phyloP scores from a whole-genome alignment of 92 coral and sea anemone genomes.

The Blastomussa wellsi region DNA sequence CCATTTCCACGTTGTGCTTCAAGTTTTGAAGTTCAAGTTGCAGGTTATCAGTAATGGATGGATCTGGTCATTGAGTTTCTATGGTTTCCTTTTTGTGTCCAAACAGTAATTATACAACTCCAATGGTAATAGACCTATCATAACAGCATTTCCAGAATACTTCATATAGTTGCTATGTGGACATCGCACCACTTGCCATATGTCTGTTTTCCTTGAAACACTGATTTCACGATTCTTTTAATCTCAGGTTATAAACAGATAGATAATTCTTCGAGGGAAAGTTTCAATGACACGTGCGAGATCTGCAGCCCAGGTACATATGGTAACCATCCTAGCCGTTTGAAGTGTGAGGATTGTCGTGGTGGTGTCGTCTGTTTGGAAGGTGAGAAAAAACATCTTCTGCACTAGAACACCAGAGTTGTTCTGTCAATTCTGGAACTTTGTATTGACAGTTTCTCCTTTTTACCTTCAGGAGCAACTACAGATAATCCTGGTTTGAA shows the following conservation, averaged over 20 bases:
- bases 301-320: constrained; percentile 85
- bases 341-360: constrained; percentile 67
- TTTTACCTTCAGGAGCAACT: constrained; percentile 70
- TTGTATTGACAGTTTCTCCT: neutral
- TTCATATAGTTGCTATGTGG: neutral
- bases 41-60: neutral
- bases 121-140: neutral
- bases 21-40: neutral
- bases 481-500: constrained; percentile 88
- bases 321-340: constrained; percentile 61
- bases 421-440: neutral
- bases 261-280: constrained; percentile 56
- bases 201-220: neutral
- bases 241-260: constrained; percentile 73
- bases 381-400: constrained; percentile 59
- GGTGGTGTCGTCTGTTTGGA: constrained; percentile 95
- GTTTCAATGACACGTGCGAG: constrained; percentile 75
- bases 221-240: neutral
- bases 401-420: neutral
- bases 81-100: neutral
- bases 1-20: too few relatives aligned
- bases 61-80: neutral
- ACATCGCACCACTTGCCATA: neutral
- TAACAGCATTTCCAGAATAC: neutral
- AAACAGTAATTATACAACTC: neutral